phyloP scores from a whole-genome alignment of 2,888 invertebrate species.

The Apoda limacodes region DNA sequence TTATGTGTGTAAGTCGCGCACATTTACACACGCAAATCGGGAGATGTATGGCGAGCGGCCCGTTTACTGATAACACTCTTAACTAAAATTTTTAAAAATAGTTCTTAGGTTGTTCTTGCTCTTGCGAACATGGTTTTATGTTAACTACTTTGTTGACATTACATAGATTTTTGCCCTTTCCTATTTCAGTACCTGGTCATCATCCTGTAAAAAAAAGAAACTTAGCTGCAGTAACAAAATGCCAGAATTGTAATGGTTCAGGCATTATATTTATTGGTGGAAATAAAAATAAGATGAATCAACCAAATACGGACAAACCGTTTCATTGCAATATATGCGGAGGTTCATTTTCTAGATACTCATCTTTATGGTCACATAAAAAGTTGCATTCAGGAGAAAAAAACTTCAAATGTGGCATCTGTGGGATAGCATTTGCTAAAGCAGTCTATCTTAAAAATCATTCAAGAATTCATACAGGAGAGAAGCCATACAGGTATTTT shows the following conservation, averaged over 20 bases:
- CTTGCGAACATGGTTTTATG: too few species aligned
- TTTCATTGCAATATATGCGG: constrained; percentile 92
- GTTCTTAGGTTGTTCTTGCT: too few species aligned
- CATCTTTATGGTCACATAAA: constrained; percentile 90
- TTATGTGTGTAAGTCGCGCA: too few species aligned
- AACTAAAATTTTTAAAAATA: too few species aligned
- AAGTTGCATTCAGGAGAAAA: constrained; percentile 85
- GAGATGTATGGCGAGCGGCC: too few species aligned
- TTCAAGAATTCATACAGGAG: constrained; percentile 87
- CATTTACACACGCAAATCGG: too few species aligned
- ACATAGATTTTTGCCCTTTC: constrained; percentile 1
- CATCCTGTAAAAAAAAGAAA: constrained; percentile 89
- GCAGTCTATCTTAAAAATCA: constrained; percentile 93
- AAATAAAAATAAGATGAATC: constrained; percentile 70
- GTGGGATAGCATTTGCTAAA: constrained; percentile 89
- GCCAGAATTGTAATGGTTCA: constrained; percentile 90
- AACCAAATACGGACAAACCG: constrained; percentile 79
- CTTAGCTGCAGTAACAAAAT: constrained; percentile 85
- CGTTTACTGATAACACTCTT: too few species aligned
- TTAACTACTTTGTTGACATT: constrained; percentile 5
- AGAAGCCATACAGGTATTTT: constrained; percentile 60
- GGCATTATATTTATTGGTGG: constrained; percentile 86
- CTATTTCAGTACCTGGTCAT: constrained; percentile 59
- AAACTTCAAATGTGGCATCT: constrained; percentile 90
- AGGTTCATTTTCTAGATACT: constrained; percentile 85